phyloP scores from a whole-genome alignment of 2,888 invertebrate species.

The Tanytarsus gracilentus region DNA sequence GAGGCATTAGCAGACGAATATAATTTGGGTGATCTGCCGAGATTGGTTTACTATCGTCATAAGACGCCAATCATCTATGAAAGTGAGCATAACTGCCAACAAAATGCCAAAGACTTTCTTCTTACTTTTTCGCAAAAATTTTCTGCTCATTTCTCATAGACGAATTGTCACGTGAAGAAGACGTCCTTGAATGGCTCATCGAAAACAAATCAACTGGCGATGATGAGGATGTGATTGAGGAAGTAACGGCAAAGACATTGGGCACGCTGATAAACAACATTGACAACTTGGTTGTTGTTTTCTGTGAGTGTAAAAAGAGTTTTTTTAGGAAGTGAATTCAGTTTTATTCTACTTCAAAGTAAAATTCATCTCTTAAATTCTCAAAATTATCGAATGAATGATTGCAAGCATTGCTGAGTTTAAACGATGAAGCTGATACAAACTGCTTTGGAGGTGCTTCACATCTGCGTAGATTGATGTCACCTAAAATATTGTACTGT shows the following conservation, averaged over 20 bases:
- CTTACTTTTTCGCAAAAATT: neutral
- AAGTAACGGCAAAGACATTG: conserved; percentile 83
- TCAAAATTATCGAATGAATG: no score
- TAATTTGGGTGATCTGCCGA: conserved; percentile 78
- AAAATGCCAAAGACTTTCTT: neutral
- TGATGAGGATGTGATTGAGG: conserved; percentile 89
- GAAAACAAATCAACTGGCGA: conserved; percentile 89
- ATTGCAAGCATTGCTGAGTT: no score
- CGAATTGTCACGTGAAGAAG: conserved; percentile 82
- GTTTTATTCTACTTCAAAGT: neutral
- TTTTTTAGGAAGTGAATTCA: conserved; percentile 15
- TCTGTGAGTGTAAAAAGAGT: conserved; percentile 61
- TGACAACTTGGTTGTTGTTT: conserved; percentile 83
- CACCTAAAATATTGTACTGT: no score
- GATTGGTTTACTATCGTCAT: conserved; percentile 86
- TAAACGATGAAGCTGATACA: no score
- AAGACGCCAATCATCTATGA: conserved; percentile 91
- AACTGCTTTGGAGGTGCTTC: no score
- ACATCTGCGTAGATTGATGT: no score
- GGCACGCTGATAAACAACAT: conserved; percentile 80
- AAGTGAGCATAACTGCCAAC: conserved; percentile 47
- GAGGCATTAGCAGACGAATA: conserved; percentile 86
- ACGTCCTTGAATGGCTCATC: conserved; percentile 87
- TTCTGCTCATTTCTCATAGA: conserved; percentile 53
- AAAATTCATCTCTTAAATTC: no score